Evolutionary conservation across 2,888 invertebrate genomes (phyloP), one percentile per base, ranked within the genome.

Genomic region (Lasioglossum villosulum): DNA sequence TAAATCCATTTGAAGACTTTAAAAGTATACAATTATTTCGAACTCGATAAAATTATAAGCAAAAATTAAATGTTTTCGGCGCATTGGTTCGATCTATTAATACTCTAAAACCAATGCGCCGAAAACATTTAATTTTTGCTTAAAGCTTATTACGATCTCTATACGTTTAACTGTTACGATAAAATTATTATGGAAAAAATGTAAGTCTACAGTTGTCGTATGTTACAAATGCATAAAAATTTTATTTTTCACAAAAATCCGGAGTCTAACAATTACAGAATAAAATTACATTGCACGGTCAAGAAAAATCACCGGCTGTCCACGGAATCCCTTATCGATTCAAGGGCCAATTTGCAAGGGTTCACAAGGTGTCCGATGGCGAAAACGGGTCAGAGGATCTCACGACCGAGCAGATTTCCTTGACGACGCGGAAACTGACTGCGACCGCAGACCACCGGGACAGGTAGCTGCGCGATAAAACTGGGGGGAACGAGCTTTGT

Each of bases 401-500:
- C 34, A 68, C 66, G 76, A 80, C 30, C 52, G 45, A 68, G 59
- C 80, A 80, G 85, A 86, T 86, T 71, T 80, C 52, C 80, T 78
- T 80, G 73, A 70, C 63, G 71, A 23, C 48, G 14, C 39, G 70
- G 66, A 42, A 59, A 73, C 73, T 30, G 27, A 59, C 37, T 19
- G 52, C 23, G 72, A 63, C 56, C 82, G 52, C 75, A 75, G 75
- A 14, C 74, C 70, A 75, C 8, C 52, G 79, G 37, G 80, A 75
- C 63, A 52, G 80, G 77, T 72, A 72, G 23, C 66, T 68, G 52
- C 78, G 70, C 91, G 88, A 91, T 92, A 92, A 92, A 92, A 90
- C 87, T 86, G n/a, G 10, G n/a, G 23, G 86, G 86, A 92, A 91
- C 89, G 90, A 91, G 88, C 84, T 90, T 91, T 92, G 92, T 91